Percentiles rank a stretch among this genome's conserved stretches.
Evolutionary conservation across 2,888 invertebrate genomes (phyloP).

Genomic region (Philereme transversata): DNA sequence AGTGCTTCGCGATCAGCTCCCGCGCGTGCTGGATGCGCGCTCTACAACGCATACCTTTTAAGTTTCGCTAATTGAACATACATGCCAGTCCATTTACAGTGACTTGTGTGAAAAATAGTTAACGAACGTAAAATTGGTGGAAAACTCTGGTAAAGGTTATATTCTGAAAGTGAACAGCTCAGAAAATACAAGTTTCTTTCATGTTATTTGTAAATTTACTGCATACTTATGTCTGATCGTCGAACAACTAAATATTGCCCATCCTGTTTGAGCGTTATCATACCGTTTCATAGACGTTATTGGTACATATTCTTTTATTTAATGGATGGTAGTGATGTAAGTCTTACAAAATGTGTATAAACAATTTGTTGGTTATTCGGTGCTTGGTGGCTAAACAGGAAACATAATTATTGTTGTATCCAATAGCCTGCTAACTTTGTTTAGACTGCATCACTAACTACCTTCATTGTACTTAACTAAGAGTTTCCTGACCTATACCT

Average conservation of each 20-base stretch:
- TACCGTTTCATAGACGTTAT: constrained; percentile 1
- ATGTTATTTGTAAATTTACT: constrained; percentile 28
- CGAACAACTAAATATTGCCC: constrained; percentile 30
- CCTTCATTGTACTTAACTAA: constrained; percentile 10
- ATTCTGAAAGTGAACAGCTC: constrained; percentile 15
- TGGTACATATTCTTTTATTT: neutral
- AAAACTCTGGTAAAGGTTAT: constrained; percentile 43
- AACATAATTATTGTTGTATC: constrained; percentile 20
- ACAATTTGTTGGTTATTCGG: constrained; percentile 6
- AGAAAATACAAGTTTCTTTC: constrained; percentile 15
- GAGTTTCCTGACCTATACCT: constrained; percentile 9
- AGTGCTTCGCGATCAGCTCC: constrained; percentile 75
- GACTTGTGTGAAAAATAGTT: constrained; percentile 66
- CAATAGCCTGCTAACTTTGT: constrained; percentile 12
- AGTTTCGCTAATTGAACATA: constrained; percentile 61
- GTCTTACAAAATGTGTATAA: no score
- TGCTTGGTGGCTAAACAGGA: constrained; percentile 10
- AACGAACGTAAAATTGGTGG: constrained; percentile 56
- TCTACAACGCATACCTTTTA: constrained; percentile 46
- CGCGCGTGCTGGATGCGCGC: constrained; percentile 69
- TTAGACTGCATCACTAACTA: constrained; percentile 13
- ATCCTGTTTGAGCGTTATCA: constrained; percentile 49
- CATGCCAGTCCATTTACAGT: constrained; percentile 70
- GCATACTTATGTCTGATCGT: constrained; percentile 49
- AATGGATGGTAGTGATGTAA: no score